Conservation (phyloP, 2,797 vertebrate species). For the Tragelaphus oryx region DNA sequence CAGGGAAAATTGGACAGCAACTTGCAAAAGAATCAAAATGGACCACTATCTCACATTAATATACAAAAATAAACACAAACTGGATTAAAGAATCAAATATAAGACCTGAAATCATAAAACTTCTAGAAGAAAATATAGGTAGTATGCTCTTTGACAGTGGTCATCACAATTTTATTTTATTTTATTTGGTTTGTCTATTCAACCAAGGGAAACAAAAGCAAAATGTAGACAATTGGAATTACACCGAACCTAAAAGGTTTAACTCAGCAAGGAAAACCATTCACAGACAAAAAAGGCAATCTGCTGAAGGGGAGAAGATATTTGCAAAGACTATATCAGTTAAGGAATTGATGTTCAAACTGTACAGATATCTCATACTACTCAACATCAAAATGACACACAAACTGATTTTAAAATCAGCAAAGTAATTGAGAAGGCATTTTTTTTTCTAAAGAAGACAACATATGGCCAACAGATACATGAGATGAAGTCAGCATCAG, state of each 20-base stretch:
- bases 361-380: not conserved
- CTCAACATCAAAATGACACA: not conserved
- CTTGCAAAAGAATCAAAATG: not conserved
- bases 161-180: not conserved
- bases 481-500: not conserved
- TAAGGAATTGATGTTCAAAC: not conserved
- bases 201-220: not conserved
- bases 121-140: not conserved
- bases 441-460: not conserved
- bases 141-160: not conserved
- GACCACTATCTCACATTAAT: not conserved
- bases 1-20: not conserved
- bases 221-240: not conserved
- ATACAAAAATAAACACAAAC: not conserved
- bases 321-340: not conserved
- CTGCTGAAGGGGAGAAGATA: not conserved
- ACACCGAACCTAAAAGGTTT: not conserved
- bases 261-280: not conserved
- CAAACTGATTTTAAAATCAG: not conserved
- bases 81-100: not conserved
- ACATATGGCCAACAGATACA: not conserved
- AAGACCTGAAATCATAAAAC: not conserved
- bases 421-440: not conserved
- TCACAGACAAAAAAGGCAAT: not conserved
- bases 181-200: not conserved